These are phyloP conservation scores for Leptinotarsa juncta DNA, from an alignment of 2,888 invertebrate genomes.

Conservation along the genomic window DNA sequence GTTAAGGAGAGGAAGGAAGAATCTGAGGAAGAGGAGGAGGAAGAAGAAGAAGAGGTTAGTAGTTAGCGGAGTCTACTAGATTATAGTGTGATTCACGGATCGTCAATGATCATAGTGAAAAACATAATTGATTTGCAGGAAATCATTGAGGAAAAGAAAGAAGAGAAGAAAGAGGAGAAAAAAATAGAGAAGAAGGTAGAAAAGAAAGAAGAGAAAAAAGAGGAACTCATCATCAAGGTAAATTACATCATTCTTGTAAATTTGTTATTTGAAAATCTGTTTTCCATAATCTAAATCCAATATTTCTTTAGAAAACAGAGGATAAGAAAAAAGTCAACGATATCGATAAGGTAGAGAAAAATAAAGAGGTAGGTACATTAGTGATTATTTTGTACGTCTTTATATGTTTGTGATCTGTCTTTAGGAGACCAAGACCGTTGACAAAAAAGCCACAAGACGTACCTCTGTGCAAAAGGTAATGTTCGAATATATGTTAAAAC, in stretches of 20 bases:
- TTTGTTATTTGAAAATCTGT: slow-evolving; percentile 7
- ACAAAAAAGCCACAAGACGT: slow-evolving; percentile 67
- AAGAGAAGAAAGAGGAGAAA: slow-evolving; percentile 58
- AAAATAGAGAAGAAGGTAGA: slow-evolving; percentile 59
- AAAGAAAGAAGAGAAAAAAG: slow-evolving; percentile 49
- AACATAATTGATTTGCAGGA: slow-evolving; percentile 40
- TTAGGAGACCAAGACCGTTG: slow-evolving; percentile 71
- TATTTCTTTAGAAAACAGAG: slow-evolving; percentile 53
- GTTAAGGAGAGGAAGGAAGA: slow-evolving; percentile 71
- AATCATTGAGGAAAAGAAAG: slow-evolving; percentile 49
- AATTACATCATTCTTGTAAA: not conserved
- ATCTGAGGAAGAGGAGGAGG: slow-evolving; percentile 52
- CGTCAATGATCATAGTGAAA: too few species aligned
- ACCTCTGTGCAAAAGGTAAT: slow-evolving; percentile 60
- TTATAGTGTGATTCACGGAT: not conserved
- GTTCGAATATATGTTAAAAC: slow-evolving; percentile 13
- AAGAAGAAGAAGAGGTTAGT: slow-evolving; percentile 46
- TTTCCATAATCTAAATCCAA: slow-evolving; percentile 5
- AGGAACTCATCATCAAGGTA: slow-evolving; percentile 49
- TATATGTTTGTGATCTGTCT: slow-evolving; percentile 47
- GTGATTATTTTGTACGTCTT: slow-evolving; percentile 44
- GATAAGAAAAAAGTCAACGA: slow-evolving; percentile 62
- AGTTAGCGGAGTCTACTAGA: not conserved
- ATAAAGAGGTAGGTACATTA: slow-evolving; percentile 56
- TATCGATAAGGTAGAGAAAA: slow-evolving; percentile 58